phyloP scores from a whole-genome alignment of 2,888 invertebrate genomes.

The Margaritifera margaritifera region DNA sequence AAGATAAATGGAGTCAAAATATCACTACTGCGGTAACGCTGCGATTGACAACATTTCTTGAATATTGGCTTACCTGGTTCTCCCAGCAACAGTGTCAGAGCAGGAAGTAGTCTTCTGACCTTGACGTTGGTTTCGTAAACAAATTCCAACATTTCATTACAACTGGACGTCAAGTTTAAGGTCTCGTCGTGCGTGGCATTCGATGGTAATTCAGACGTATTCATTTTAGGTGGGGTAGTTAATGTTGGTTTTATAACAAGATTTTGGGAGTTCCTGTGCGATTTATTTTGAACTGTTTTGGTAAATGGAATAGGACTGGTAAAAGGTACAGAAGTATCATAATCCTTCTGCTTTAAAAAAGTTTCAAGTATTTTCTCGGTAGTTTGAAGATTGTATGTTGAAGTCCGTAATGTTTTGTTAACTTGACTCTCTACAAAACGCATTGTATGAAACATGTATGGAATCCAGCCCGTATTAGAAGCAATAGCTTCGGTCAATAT shows the following conservation, averaged over 20 bases:
- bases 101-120: constrained; percentile 51
- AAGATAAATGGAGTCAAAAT: too few relatives aligned
- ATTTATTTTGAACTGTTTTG: neutral
- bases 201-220: neutral
- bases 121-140: constrained; percentile 49
- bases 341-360: too few relatives aligned
- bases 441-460: constrained; percentile 54
- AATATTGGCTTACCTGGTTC: constrained; percentile 53
- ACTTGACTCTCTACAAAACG: constrained; percentile 52
- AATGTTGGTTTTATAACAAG: too few relatives aligned
- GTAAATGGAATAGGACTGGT: neutral
- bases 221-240: neutral
- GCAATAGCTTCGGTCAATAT: constrained; percentile 54
- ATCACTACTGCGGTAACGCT: too few relatives aligned
- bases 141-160: constrained; percentile 34
- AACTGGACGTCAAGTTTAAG: constrained; percentile 7
- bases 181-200: neutral
- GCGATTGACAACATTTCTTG: neutral
- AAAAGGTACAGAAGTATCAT: neutral
- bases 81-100: constrained; percentile 54
- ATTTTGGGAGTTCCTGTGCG: neutral
- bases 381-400: too few relatives aligned
- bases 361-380: constrained; percentile 1
- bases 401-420: constrained; percentile 41
- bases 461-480: constrained; percentile 63